Percentiles rank a stretch among this genome's conserved stretches.
phyloP scores from a whole-genome alignment of 2,797 vertebrate species.

The Malacoctenus gilli region DNA sequence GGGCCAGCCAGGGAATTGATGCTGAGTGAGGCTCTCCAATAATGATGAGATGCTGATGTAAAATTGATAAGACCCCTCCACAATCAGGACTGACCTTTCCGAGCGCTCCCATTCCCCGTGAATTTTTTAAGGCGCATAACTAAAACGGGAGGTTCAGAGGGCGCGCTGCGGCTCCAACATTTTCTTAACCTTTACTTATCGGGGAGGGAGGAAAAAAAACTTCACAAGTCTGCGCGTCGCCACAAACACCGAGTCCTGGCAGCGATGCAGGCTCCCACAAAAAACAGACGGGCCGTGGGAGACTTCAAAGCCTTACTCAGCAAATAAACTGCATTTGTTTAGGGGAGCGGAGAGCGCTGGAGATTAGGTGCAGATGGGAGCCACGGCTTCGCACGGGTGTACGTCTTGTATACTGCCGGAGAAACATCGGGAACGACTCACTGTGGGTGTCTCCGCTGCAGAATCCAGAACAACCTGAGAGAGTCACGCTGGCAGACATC shows the following conservation, averaged over 20 bases:
- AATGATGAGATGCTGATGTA: conserved; percentile 73
- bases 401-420: neutral
- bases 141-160: conserved; percentile 40
- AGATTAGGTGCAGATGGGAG: conserved; percentile 15
- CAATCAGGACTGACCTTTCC: conserved; percentile 73
- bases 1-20: conserved; percentile 33
- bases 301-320: neutral
- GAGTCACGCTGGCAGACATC: neutral
- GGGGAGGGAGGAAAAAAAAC: conserved; percentile 17
- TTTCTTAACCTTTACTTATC: conserved; percentile 50
- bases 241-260: conserved; percentile 12
- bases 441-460: neutral
- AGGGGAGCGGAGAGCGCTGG: conserved; percentile 2
- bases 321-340: neutral
- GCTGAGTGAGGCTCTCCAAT: conserved; percentile 38
- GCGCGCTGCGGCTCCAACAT: conserved; percentile 32
- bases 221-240: conserved; percentile 6
- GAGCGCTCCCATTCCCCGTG: conserved; percentile 44
- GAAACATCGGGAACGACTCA: conserved; percentile 2
- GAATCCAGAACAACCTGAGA: neutral
- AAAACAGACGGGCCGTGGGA: too few species aligned
- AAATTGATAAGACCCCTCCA: conserved; percentile 73
- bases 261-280: too few species aligned
- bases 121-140: conserved; percentile 73
- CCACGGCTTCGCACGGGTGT: neutral